Conservation (phyloP, 2,888 invertebrate species). For the Esperia sulphurella region DNA sequence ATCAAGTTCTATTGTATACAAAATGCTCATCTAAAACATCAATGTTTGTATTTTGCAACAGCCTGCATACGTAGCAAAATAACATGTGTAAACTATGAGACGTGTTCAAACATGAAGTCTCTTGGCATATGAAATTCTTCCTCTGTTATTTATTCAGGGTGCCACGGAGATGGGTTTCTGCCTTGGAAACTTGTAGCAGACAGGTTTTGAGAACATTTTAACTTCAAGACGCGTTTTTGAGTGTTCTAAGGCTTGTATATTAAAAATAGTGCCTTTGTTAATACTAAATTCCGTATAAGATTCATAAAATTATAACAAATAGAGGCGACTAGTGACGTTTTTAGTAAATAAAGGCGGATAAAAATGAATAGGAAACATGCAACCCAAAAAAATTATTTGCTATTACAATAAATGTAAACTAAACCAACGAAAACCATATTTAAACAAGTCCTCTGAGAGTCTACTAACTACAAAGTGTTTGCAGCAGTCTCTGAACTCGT, state of each 20-base stretch:
- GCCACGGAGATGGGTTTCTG: conserved; percentile 11
- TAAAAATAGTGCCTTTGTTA: background rate
- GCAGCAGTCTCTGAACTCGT: background rate
- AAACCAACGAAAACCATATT: background rate
- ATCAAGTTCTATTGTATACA: no score
- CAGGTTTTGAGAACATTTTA: background rate
- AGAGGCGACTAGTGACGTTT: no score
- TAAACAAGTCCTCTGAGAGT: no score
- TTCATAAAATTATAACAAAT: background rate
- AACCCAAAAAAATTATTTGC: no score
- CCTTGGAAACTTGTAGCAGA: conserved; percentile 12
- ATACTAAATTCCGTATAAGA: background rate
- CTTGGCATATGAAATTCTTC: conserved; percentile 17
- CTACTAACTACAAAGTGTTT: conserved; percentile 8
- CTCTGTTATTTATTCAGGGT: conserved; percentile 19
- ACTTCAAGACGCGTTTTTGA: background rate
- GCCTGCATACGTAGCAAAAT: no score
- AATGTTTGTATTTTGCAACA: no score
- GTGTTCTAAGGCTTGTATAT: background rate
- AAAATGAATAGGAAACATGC: no score
- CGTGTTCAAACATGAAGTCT: conserved; percentile 10
- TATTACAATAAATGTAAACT: background rate
- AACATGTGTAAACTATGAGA: background rate
- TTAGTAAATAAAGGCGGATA: no score
- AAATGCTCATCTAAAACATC: no score